A percentile compares a stretch with the other conserved stretches of the same genome.
Conservation (phyloP, 2,888 invertebrate species). For the Philhelius pedissequus region DNA sequence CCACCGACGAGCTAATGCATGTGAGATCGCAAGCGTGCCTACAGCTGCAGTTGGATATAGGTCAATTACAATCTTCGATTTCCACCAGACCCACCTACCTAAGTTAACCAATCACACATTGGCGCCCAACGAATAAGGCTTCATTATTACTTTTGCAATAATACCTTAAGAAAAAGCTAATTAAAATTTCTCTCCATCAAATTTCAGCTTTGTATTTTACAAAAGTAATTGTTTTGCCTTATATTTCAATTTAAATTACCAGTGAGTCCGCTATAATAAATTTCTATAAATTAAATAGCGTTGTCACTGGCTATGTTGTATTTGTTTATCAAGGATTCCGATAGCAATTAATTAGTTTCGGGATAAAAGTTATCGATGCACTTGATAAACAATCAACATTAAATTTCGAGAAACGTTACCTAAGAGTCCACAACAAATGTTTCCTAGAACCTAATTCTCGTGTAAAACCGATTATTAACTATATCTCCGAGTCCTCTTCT, state of each 20-base stretch:
- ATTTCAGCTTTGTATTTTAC: neutral
- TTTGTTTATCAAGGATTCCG: neutral
- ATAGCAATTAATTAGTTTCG: neutral
- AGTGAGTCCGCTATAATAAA: neutral
- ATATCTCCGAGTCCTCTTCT: too few species aligned
- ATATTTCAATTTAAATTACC: neutral
- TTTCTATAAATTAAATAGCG: neutral
- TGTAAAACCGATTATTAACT: too few species aligned
- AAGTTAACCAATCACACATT: neutral
- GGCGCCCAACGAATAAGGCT: neutral
- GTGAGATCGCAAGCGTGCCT: neutral
- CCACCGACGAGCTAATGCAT: neutral
- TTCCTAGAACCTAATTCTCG: neutral
- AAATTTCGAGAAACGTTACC: neutral
- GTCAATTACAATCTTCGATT: neutral
- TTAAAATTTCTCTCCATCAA: too few species aligned
- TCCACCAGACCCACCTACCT: neutral
- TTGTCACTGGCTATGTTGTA: neutral
- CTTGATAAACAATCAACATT: neutral
- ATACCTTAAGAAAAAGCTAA: neutral
- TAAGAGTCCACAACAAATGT: neutral
- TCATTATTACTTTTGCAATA: neutral
- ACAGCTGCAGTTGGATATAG: neutral
- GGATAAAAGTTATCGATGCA: neutral
- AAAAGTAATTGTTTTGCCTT: neutral